A percentile compares a stretch with the other conserved stretches of the same genome.
Evolutionary conservation across 2,888 invertebrate species (phyloP).

Genomic region (Clusia tigrina): DNA sequence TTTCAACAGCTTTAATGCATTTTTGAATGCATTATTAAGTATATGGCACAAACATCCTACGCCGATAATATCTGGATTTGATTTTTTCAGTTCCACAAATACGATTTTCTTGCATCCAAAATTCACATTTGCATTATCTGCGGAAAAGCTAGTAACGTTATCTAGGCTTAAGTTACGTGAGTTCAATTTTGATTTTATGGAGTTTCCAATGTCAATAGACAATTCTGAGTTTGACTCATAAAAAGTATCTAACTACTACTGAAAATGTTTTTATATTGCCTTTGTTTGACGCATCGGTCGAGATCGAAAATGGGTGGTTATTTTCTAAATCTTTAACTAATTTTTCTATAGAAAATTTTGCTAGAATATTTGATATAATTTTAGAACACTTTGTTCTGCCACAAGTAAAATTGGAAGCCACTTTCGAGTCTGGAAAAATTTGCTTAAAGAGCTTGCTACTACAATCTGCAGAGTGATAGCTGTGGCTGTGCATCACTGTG

Average conservation of each 20-base stretch:
- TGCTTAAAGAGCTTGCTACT: constrained; percentile 18
- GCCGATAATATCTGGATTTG: constrained; percentile 13
- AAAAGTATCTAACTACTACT: constrained; percentile 12
- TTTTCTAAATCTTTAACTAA: constrained; percentile 13
- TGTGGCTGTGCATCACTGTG: constrained; percentile 24
- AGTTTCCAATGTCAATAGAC: constrained; percentile 21
- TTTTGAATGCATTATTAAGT: constrained; percentile 25
- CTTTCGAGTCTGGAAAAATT: constrained; percentile 24
- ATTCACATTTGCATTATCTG: constrained; percentile 30
- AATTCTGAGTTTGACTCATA: constrained; percentile 16
- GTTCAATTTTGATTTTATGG: constrained; percentile 17
- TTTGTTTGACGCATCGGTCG: constrained; percentile 20
- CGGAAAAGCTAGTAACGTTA: constrained; percentile 24
- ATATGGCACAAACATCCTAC: constrained; percentile 21
- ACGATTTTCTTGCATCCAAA: constrained; percentile 28
- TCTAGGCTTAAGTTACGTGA: constrained; percentile 8
- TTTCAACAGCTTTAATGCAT: constrained; percentile 20
- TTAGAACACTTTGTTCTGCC: constrained; percentile 18
- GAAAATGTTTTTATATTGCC: constrained; percentile 16
- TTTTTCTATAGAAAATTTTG: constrained; percentile 15
- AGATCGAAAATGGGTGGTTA: constrained; percentile 15
- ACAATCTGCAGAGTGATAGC: constrained; percentile 20
- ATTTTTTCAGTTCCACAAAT: constrained; percentile 26
- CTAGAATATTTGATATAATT: constrained; percentile 14
- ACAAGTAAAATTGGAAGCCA: constrained; percentile 21